Evolutionary conservation across 2,113 vertebrate genomes (phyloP).

Genomic region (Melanocharis versteri): DNA sequence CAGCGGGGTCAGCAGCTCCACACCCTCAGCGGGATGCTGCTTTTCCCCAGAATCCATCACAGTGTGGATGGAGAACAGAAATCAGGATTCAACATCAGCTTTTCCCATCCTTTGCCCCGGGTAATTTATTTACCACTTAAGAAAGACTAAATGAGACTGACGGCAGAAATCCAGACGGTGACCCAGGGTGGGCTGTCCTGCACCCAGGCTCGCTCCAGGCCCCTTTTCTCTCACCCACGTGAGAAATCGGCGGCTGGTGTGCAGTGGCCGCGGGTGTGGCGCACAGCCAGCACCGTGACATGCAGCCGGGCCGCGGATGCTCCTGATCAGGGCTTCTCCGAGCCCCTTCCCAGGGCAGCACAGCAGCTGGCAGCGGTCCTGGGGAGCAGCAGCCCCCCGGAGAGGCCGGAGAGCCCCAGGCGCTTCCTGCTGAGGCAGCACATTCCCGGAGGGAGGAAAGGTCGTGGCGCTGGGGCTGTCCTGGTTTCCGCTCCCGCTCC

Average conservation of each 20-base stretch:
- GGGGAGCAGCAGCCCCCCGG: background rate
- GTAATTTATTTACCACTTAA: background rate
- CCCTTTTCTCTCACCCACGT: background rate
- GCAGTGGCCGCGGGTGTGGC: background rate
- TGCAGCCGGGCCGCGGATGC: too few relatives aligned
- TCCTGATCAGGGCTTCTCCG: background rate
- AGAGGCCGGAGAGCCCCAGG: background rate
- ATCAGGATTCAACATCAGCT: background rate
- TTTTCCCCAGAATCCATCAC: background rate
- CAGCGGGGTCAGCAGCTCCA: accelerated
- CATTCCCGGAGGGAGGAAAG: conserved; percentile 18
- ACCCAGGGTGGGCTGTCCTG: background rate
- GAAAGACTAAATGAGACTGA: background rate
- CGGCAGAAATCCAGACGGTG: background rate
- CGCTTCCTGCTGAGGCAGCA: conserved; percentile 40
- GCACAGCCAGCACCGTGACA: background rate
- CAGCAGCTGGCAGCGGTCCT: background rate
- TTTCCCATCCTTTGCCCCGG: background rate
- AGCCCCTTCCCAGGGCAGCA: background rate
- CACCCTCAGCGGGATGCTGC: background rate
- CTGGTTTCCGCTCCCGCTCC: background rate
- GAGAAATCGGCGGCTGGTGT: background rate
- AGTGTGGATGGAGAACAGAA: background rate
- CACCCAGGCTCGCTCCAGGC: background rate
- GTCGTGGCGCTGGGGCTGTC: background rate